Conservation (phyloP, 2,113 vertebrate species). For the Daboia siamensis region DNA sequence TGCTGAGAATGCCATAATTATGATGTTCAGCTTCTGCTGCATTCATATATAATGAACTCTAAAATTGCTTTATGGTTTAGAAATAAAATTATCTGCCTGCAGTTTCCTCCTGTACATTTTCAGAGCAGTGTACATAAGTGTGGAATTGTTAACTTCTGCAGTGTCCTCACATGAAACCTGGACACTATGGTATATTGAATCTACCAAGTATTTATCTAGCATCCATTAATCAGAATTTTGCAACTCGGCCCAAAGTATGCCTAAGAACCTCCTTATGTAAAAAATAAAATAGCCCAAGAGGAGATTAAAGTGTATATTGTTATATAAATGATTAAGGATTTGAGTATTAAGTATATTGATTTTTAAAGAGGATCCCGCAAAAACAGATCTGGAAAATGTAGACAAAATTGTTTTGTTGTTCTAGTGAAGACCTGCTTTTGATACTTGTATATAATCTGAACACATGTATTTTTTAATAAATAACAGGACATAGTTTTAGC, state of each 20-base stretch:
- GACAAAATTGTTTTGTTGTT: background rate
- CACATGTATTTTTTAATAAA: background rate
- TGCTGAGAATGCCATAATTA: background rate
- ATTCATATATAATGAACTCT: background rate
- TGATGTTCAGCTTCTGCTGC: background rate
- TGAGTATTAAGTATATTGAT: background rate
- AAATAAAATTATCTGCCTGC: background rate
- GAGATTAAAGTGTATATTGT: background rate
- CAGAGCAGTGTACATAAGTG: background rate
- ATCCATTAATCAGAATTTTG: background rate
- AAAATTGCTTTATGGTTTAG: background rate
- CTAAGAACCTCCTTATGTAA: background rate
- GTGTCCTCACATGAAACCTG: background rate
- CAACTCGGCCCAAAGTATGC: background rate
- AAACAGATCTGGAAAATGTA: background rate
- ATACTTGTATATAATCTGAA: background rate
- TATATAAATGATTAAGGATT: background rate
- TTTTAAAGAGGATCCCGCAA: background rate
- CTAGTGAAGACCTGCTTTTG: background rate
- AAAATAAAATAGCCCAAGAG: background rate
- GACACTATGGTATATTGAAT: background rate
- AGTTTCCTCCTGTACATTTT: background rate
- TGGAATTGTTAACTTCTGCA: background rate
- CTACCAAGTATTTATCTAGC: background rate
- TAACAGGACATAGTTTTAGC: background rate